Conservation (phyloP, 2,888 invertebrate species). For the Ametastegia equiseti region DNA sequence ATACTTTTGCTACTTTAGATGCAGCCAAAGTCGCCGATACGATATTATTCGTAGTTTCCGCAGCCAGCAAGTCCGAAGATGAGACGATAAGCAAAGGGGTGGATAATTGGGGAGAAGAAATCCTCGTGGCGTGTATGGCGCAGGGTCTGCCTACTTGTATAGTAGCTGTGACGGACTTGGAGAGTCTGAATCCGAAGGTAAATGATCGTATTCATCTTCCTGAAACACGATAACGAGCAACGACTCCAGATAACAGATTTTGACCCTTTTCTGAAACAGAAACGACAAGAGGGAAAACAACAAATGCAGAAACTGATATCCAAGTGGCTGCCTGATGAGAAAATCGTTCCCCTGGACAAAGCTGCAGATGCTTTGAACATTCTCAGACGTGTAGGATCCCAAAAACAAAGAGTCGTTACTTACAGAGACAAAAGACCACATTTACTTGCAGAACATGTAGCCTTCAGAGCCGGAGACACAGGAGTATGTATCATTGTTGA, state of each 20-base stretch:
- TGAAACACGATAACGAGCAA: background rate
- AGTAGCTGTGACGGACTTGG: constrained; percentile 86
- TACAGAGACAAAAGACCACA: constrained; percentile 90
- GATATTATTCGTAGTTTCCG: constrained; percentile 87
- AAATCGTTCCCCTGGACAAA: constrained; percentile 87
- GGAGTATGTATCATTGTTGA: constrained; percentile 62
- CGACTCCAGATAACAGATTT: background rate
- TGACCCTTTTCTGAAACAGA: constrained; percentile 68
- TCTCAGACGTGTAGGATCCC: constrained; percentile 87
- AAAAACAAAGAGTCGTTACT: constrained; percentile 86
- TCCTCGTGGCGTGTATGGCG: constrained; percentile 87
- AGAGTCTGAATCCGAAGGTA: constrained; percentile 84
- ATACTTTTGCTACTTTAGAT: constrained; percentile 87
- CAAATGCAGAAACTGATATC: constrained; percentile 81
- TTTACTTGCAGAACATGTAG: constrained; percentile 88
- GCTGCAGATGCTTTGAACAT: constrained; percentile 86
- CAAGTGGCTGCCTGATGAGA: constrained; percentile 90
- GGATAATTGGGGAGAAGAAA: constrained; percentile 88
- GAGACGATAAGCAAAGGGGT: constrained; percentile 80
- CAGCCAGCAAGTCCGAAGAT: constrained; percentile 77
- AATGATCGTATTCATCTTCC: background rate
- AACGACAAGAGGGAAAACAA: constrained; percentile 83
- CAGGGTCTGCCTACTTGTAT: constrained; percentile 91
- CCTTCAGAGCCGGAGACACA: constrained; percentile 79
- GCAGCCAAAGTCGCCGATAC: constrained; percentile 93